Base-by-base conservation (phyloP, 1,140 invertebrate species). In the Mizuhopecten yessoensis region DNA sequence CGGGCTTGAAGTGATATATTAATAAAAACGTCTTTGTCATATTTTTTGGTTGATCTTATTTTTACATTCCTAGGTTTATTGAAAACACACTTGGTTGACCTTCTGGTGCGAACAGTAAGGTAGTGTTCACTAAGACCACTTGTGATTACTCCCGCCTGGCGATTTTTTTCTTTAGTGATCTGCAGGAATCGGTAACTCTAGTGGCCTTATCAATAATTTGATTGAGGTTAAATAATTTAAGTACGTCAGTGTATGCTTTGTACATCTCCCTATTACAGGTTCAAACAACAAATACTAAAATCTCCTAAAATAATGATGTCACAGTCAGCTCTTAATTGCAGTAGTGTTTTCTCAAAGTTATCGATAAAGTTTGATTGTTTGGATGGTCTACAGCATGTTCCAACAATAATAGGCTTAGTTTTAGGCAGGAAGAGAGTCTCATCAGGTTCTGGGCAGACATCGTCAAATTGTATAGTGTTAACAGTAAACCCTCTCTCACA, bases 221-320 rank as follows among this genome's bases (percentile, higher is more conserved):
- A 39, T 2, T 49, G 49, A 39, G 36, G 49, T 87, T 87, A 57
- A 89, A 91, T 9, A 89, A 17, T 0, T 34, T 34, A 29, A 91
- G 23, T 34, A 87, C 13, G 49, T 39, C 23, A 20, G 0, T 33
- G 57, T 89, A 91, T 9, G 34, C 34, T 87, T 91, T 91, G 57
- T 15, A 87, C 20, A 89, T 34, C 13, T 33, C 34, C 36, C n/a
- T 86, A 39, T 13, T 39, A n/a, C 13, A 7, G 36, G 10, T 45
- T 90, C 57, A 88, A 88, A 20, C 20, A 90, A 88, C 89, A 86
- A 33, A 90, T 92, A 87, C 90, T 89, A 42, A 92, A 87, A 86
- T 90, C 91, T 36, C 91, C 90, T 42, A 90, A 39, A 87, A 92
- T 92, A 3, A 89, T 49, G 5, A 34, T 29, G 89, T 87, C 87